Evolutionary conservation across 2,888 invertebrate genomes (phyloP), one percentile per base, ranked within the genome.

Genomic region (Parapristionchus giblindavisi): DNA sequence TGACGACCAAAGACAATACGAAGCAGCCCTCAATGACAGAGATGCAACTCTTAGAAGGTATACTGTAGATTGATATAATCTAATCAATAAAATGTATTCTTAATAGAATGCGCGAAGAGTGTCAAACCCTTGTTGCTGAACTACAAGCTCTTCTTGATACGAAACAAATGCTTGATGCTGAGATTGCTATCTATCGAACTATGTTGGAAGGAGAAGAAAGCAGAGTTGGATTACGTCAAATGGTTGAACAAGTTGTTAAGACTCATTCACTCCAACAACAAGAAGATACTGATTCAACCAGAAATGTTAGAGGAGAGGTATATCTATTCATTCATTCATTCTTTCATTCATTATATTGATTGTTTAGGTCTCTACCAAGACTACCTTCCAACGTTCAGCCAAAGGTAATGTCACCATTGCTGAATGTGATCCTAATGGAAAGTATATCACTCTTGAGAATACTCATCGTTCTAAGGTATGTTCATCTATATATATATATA

Each of bases 121-220:
- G 88, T 77, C 85, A 87, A 75, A 89, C 90, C 43, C 84, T 90
- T 36, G 89, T 89, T 1, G 58, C 48, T n/a, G 56, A 75, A 43
- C 36, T 84, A 24, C 85, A 88, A 75, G 87, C 87, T 80, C 83
- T 90, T 75, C 88, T 90, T 85, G 90, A 90, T 83, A 89, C 89
- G 82, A 91, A 91, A 82, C 89, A 91, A 76, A 90, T 90, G 70
- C 86, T 91, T 79, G 91, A 91, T 85, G 89, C 90, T 75, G 91
- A 91, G 86, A 91, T 91, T 80, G 90, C 90, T 81, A 91, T 91
- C 78, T 91, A 91, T 89, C 87, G 91, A 79, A 90, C 90, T 81
- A 89, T 91, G 85, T 84, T 91, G 83, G 91, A 91, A 85, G 89
- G 90, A 75, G 91, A 91, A 81, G 91, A 91, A 86, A 90, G 88